Evolutionary conservation across 2,888 invertebrate species (phyloP).

Genomic region (Abscondita cerata): DNA sequence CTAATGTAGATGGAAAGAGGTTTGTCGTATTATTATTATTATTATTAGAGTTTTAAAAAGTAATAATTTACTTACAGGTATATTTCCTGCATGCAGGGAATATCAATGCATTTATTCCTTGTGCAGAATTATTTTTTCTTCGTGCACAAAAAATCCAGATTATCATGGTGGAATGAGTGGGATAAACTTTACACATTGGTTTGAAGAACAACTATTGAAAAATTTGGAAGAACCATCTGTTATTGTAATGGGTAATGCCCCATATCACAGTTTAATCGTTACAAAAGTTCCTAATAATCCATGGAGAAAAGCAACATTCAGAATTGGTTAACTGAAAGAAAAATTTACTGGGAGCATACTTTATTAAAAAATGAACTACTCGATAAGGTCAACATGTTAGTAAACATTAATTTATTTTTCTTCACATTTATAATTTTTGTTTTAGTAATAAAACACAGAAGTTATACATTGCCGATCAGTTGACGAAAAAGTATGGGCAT

Average conservation of each 20-base stretch:
- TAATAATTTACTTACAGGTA: too few species aligned
- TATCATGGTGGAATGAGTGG: conserved; percentile 46
- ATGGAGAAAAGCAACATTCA: background rate
- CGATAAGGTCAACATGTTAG: too few species aligned
- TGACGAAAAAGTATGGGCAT: conserved; percentile 4
- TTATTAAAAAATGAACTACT: too few species aligned
- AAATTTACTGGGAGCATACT: background rate
- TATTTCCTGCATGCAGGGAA: background rate
- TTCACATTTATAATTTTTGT: background rate
- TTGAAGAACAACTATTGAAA: conserved; percentile 41
- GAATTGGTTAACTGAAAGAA: background rate
- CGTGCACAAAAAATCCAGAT: conserved; percentile 27
- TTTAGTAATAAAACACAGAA: background rate
- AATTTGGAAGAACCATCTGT: conserved; percentile 41
- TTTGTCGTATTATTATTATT: too few species aligned
- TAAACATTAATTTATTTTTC: too few species aligned
- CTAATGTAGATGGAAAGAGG: too few species aligned
- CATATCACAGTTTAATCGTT: conserved; percentile 39
- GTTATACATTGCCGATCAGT: background rate
- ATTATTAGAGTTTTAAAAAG: too few species aligned
- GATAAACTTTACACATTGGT: conserved; percentile 43
- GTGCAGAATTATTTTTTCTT: background rate
- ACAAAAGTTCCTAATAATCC: background rate
- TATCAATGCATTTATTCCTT: background rate
- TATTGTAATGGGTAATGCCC: conserved; percentile 33